Evolutionary conservation across 2,888 invertebrate species (phyloP), one percentile per base, ranked within the genome.

Genomic region (Tetragonula carbonaria): DNA sequence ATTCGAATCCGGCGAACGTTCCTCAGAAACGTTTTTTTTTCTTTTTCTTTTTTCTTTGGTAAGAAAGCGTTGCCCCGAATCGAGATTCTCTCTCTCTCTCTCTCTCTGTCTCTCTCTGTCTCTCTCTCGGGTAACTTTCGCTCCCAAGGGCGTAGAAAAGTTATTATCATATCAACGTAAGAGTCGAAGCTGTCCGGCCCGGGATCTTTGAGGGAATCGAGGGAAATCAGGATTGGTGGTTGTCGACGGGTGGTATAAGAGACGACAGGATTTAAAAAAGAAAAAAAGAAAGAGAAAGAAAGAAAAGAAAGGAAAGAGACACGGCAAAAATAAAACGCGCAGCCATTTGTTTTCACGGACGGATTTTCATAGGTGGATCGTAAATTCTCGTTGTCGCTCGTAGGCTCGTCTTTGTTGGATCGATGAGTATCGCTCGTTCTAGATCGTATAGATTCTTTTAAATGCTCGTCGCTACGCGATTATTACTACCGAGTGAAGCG

Each of bases 1-100:
- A 96, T 78, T 80, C 77, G 55, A 45, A 53, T 45, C 33, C 73
- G 63, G 11, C 55, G 57, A 62, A 71, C 75, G 62, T 79, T 85
- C 70, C 75, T 80, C 78, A 33, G 62, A 84, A 84, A 84, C 16
- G 80, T 84, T 84, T n/a, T 73, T 84, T 84, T 38, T 38, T 38
- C 6, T 38, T 5, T 38, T 38, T 38, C 6, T 38, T 38, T 38
- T 38, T 74, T 23, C 73, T 45, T 45, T 45, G 45, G 45, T 45
- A 8, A 79, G 72, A 85, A 75, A 65, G 85, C 74, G 77, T 82
- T 85, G 76, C 78, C 63, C 16, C 14, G 0, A 50, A 74, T 57
- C 21, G 16, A 18, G 55, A 66, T n/a, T 65, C 28, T 45, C n/a
- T n/a, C n/a, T 38, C 45, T 45, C 1, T 38, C 38, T 38, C 28